Evolutionary conservation across 2,888 invertebrate genomes (phyloP), one percentile per base, ranked within the genome.

Genomic region (Coenonympha arcania): DNA sequence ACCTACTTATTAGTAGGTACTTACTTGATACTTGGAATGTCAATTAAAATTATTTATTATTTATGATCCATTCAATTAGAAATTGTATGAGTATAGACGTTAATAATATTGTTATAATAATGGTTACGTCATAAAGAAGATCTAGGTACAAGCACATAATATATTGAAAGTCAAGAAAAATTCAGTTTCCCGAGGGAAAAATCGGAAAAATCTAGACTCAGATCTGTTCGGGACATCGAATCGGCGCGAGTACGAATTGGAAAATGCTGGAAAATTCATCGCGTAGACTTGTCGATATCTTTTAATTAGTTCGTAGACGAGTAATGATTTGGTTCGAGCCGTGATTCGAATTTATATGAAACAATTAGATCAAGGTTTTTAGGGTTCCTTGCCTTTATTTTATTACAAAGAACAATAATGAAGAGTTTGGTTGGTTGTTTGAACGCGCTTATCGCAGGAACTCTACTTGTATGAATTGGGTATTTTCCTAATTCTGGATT

Each of bases 261-360:
- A 43, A 43, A 31, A 31, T 20, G 22, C 24, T 39, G 18, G 43
- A 22, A 31, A 43, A 43, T 31, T 42, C 31, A 28, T 20, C 9
- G 11, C 26, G 6, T 8, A 39, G 31, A 43, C 26, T 28, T 43
- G 30, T 19, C 24, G 48, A 50, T 45, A 52, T 48, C 50, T 41
- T 52, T 54, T 50, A 48, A 50, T 54, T 52, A 41, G 46, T 50
- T 40, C 24, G 37, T 15, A 9, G 42, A 50, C 31, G 30, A 31
- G 24, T 37, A 39, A 26, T 26, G 39, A 22, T 37, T 53, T 11
- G 6, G 6, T 11, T 6, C 2, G 13, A 20, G 2, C 20, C 11
- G 6, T 20, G 19, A 3, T 18, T 19, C 6, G 31, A 31, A 31
- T 31, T 13, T 4, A 31, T 4, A 15, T 13, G 6, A 5, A 5